A percentile compares a stretch with the other conserved stretches of the same genome.
Conservation (phyloP, 2,888 invertebrate genomes). For the Bombyx huttoni region DNA sequence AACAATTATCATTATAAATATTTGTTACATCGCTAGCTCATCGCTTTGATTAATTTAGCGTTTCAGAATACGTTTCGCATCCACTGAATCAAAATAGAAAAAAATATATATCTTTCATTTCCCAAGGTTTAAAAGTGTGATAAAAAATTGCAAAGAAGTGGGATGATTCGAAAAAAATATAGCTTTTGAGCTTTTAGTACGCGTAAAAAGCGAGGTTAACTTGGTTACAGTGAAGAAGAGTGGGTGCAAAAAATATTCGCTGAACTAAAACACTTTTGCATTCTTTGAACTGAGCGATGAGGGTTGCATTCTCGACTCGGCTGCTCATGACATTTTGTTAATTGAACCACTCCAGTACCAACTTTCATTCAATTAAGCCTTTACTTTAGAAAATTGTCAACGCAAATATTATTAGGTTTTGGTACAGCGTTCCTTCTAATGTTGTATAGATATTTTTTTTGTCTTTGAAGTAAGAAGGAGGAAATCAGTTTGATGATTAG, state of each 20-base stretch:
- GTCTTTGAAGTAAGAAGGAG: too few relatives aligned
- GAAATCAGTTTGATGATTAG: too few relatives aligned
- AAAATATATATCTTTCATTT: slow-evolving; percentile 2
- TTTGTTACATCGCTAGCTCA: too few relatives aligned
- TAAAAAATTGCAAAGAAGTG: slow-evolving; percentile 3
- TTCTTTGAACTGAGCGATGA: slow-evolving; percentile 10
- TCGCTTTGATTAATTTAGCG: too few relatives aligned
- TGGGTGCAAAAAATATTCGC: slow-evolving; percentile 7
- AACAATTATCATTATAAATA: too few relatives aligned
- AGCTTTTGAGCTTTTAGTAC: slow-evolving; percentile 15
- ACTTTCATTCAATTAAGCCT: background rate
- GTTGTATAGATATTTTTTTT: background rate
- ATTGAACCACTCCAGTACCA: slow-evolving; percentile 2
- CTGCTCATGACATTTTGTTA: slow-evolving; percentile 10
- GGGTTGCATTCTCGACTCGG: slow-evolving; percentile 1
- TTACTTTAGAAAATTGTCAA: slow-evolving; percentile 1
- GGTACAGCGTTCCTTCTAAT: background rate
- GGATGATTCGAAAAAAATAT: slow-evolving; percentile 8
- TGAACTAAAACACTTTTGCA: slow-evolving; percentile 11
- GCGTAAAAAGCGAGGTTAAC: slow-evolving; percentile 14
- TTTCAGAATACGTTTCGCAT: background rate
- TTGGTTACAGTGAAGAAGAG: slow-evolving; percentile 10
- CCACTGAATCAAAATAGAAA: slow-evolving; percentile 2
- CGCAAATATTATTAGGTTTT: background rate
- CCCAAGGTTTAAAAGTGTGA: background rate